Evolutionary conservation across 2,797 vertebrate genomes (phyloP).

Genomic region (Percopsis omiscomaycus): DNA sequence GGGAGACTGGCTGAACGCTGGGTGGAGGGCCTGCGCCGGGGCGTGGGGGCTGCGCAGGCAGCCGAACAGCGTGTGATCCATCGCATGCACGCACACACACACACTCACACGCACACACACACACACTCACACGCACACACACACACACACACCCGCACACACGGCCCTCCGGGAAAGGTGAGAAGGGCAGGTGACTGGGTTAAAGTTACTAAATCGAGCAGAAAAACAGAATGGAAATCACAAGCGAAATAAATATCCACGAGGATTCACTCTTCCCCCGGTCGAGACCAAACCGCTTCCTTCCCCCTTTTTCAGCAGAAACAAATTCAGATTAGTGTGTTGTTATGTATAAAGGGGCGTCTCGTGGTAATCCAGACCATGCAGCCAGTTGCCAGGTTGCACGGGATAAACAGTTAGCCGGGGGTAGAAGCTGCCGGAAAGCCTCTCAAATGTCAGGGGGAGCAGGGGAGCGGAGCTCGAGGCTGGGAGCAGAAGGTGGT

Average conservation of each 20-base stretch:
- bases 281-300: constrained; percentile 43
- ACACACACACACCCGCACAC: not conserved
- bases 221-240: constrained; percentile 28
- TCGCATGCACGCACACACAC: constrained; percentile 73
- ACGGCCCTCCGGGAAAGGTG: constrained; percentile 70
- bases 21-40: constrained; percentile 91
- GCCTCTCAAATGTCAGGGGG: constrained; percentile 85
- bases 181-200: constrained; percentile 55
- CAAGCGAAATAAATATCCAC: constrained; percentile 66
- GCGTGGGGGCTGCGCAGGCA: constrained; percentile 96
- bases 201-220: constrained; percentile 46
- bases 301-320: constrained; percentile 34
- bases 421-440: constrained; percentile 78
- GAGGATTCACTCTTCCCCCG: constrained; percentile 61
- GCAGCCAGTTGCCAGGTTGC: constrained; percentile 80
- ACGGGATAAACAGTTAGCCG: constrained; percentile 78
- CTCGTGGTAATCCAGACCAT: constrained; percentile 84
- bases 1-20: constrained; percentile 91
- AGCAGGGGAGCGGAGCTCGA: constrained; percentile 68
- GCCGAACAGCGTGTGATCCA: constrained; percentile 98
- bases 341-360: constrained; percentile 58
- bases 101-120: not conserved
- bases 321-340: constrained; percentile 25
- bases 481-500: constrained; percentile 87
- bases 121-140: not conserved